These are phyloP conservation scores for Drosophila meridiana DNA, from an alignment of 2,888 invertebrate genomes.

Conservation along the genomic window DNA sequence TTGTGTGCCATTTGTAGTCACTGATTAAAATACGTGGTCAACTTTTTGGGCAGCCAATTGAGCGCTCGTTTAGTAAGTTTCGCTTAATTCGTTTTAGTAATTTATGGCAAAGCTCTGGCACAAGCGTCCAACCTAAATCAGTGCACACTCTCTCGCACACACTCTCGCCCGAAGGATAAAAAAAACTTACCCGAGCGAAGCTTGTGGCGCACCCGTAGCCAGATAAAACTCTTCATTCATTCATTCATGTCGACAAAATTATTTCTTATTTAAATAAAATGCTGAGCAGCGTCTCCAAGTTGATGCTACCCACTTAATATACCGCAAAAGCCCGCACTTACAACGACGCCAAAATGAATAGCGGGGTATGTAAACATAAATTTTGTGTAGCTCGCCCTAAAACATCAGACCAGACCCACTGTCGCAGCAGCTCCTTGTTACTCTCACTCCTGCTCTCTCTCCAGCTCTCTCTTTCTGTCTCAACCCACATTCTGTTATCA, in stretches of 20 bases:
- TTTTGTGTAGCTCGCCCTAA: slow-evolving; percentile 64
- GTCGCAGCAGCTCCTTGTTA: slow-evolving; percentile 1
- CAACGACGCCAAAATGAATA: slow-evolving; percentile 72
- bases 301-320: slow-evolving; percentile 77
- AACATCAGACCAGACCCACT: slow-evolving; percentile 3
- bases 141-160: slow-evolving; percentile 10
- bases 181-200: slow-evolving; percentile 50
- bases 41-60: slow-evolving; percentile 79
- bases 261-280: slow-evolving; percentile 82
- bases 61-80: slow-evolving; percentile 78
- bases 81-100: slow-evolving; percentile 80
- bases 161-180: slow-evolving; percentile 34
- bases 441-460: slow-evolving; percentile 1
- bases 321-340: slow-evolving; percentile 81
- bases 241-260: slow-evolving; percentile 82
- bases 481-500: slow-evolving; percentile 73
- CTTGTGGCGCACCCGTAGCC: slow-evolving; percentile 46
- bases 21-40: slow-evolving; percentile 81
- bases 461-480: not conserved
- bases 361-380: slow-evolving; percentile 81
- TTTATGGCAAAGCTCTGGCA: slow-evolving; percentile 73
- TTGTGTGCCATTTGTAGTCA: slow-evolving; percentile 60
- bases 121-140: slow-evolving; percentile 59
- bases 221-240: slow-evolving; percentile 82
- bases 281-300: slow-evolving; percentile 58